Conservation (phyloP, 2,113 vertebrate species). For the Neogale vison region DNA sequence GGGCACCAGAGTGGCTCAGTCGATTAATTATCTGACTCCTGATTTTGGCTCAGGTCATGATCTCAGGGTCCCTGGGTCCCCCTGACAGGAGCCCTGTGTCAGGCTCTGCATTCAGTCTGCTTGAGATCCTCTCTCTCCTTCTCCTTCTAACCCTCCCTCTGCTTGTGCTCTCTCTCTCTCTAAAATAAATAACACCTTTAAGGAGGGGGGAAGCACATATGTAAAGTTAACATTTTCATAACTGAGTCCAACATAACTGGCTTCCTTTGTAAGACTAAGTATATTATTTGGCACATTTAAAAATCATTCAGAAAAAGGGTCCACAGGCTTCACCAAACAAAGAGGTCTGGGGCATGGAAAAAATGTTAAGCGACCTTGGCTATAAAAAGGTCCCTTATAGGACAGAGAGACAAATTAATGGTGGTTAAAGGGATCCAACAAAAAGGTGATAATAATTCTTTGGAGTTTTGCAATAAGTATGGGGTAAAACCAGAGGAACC, state of each 20-base stretch:
- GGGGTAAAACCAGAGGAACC: background rate
- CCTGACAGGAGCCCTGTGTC: background rate
- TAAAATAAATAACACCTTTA: background rate
- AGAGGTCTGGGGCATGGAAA: background rate
- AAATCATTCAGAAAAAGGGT: background rate
- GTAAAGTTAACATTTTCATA: conserved; percentile 8
- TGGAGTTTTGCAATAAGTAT: background rate
- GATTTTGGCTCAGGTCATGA: background rate
- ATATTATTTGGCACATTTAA: background rate
- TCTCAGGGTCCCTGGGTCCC: background rate
- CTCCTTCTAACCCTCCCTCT: background rate
- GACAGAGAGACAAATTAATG: background rate
- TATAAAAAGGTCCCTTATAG: background rate
- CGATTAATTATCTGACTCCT: background rate
- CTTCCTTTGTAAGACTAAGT: background rate
- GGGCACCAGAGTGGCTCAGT: background rate
- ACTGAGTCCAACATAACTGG: background rate
- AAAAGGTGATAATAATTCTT: background rate
- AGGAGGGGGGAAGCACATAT: background rate
- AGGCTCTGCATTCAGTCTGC: background rate
- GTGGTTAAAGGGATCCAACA: background rate
- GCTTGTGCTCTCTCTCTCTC: background rate
- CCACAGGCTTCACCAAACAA: background rate
- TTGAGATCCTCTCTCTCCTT: background rate
- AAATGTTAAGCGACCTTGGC: background rate